Evolutionary conservation across 2,797 vertebrate genomes (phyloP).

Genomic region (Acestrorhynchus altus): DNA sequence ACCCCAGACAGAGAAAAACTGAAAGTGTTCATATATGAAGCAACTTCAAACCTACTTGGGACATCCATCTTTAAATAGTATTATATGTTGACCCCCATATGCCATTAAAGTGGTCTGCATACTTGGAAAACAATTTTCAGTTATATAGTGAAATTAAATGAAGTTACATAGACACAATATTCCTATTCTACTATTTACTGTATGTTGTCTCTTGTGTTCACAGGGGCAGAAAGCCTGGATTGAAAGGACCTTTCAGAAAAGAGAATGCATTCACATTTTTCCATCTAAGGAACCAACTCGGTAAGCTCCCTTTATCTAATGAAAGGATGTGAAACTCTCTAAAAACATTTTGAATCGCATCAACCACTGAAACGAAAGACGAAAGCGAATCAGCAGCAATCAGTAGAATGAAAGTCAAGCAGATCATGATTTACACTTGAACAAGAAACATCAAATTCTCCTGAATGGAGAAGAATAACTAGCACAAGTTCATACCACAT

Average conservation of each 20-base stretch:
- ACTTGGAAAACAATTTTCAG: neutral
- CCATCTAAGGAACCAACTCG: slow-evolving; percentile 90
- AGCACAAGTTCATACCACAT: neutral
- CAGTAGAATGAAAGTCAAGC: neutral
- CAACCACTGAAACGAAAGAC: neutral
- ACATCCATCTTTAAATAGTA: neutral
- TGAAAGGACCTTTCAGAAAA: slow-evolving; percentile 92
- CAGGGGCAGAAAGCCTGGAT: slow-evolving; percentile 94
- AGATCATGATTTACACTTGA: neutral
- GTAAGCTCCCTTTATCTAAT: slow-evolving; percentile 69
- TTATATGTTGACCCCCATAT: neutral
- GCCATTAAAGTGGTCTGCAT: neutral
- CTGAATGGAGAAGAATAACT: neutral
- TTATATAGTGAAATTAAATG: neutral
- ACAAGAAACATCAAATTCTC: neutral
- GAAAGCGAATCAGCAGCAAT: neutral
- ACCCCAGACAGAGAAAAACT: neutral
- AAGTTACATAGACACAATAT: too few relatives aligned
- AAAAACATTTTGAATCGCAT: slow-evolving; percentile 1
- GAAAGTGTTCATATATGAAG: neutral
- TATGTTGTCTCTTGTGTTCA: slow-evolving; percentile 51
- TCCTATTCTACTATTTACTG: neutral
- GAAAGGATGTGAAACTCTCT: neutral
- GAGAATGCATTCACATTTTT: slow-evolving; percentile 91
- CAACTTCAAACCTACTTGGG: neutral